Conservation (phyloP, 2,113 vertebrate genomes). For the Parotia lawesii region DNA sequence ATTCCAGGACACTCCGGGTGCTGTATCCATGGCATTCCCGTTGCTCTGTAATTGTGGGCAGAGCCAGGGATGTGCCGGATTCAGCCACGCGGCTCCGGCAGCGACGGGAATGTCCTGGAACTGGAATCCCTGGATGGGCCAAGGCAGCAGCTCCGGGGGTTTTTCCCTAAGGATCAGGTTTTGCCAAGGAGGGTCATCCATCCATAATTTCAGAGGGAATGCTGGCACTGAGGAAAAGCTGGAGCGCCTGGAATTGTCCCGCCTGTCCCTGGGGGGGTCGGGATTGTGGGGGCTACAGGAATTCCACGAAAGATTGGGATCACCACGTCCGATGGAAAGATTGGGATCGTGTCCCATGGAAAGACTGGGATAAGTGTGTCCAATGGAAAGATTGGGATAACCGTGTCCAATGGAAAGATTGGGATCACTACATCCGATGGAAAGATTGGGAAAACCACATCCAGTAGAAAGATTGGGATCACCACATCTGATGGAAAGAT, state of each 20-base stretch:
- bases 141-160: neutral
- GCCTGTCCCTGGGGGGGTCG: neutral
- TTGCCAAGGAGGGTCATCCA: fast-evolving
- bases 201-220: fast-evolving
- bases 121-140: neutral
- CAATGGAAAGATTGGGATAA: fast-evolving
- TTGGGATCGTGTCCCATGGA: fast-evolving
- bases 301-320: fast-evolving
- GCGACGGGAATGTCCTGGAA: neutral
- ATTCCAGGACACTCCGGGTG: neutral
- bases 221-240: neutral
- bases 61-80: neutral
- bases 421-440: fast-evolving
- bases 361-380: fast-evolving
- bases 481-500: neutral
- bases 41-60: neutral
- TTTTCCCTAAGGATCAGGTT: neutral
- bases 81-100: neutral
- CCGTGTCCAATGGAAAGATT: neutral
- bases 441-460: neutral
- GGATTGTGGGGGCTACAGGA: fast-evolving
- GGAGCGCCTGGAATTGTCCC: neutral
- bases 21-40: neutral
- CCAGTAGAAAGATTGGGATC: neutral
- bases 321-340: fast-evolving